Conservation (phyloP, 1,140 invertebrate species). For the Cydia fagiglandana region DNA sequence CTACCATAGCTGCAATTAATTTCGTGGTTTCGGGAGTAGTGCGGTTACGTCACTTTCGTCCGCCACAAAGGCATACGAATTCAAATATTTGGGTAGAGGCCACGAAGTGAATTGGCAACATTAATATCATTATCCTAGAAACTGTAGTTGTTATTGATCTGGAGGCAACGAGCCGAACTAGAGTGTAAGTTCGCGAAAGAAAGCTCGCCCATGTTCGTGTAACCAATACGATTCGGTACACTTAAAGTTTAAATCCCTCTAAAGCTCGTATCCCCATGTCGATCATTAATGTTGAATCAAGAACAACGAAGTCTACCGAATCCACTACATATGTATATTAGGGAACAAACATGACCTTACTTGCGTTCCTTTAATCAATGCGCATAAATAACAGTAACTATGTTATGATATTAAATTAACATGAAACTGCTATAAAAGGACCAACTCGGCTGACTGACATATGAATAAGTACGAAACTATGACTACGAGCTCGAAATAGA, state of each 20-base stretch:
- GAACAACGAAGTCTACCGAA: slow-evolving; percentile 15
- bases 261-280: not conserved
- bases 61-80: no score
- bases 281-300: slow-evolving; percentile 22
- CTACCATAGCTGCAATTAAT: no score
- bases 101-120: no score
- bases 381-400: slow-evolving; percentile 26
- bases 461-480: not conserved
- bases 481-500: not conserved
- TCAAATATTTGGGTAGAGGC: no score
- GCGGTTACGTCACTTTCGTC: no score
- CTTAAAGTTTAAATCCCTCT: slow-evolving; percentile 11
- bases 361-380: slow-evolving; percentile 19
- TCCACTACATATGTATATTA: slow-evolving; percentile 1
- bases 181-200: not conserved
- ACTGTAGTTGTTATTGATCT: no score
- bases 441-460: not conserved
- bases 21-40: no score
- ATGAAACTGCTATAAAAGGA: slow-evolving; percentile 13
- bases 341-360: not conserved
- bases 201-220: not conserved
- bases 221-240: not conserved
- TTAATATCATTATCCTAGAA: no score
- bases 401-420: slow-evolving; percentile 15
- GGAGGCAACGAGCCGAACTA: no score